A percentile compares a stretch with the other conserved stretches of the same genome.
phyloP scores from a whole-genome alignment of 2,797 vertebrate species.

The Cyclopterus lumpus region DNA sequence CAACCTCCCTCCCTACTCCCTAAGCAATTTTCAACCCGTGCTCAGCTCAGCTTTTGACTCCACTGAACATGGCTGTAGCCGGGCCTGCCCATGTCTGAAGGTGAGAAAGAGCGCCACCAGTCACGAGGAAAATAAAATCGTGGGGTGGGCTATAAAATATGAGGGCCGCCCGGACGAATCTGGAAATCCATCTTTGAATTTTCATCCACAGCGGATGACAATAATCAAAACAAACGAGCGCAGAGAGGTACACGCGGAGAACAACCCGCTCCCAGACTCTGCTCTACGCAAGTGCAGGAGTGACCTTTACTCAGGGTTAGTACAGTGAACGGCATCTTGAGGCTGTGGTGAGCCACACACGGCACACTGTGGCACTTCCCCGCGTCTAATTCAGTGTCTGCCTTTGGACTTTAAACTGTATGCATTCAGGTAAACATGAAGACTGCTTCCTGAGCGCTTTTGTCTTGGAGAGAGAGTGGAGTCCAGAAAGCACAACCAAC shows the following conservation, averaged over 20 bases:
- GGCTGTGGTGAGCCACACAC: conserved; percentile 63
- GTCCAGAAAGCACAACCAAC: neutral
- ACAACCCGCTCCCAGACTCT: conserved; percentile 13
- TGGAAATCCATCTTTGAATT: neutral
- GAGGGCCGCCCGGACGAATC: neutral
- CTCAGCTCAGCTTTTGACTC: conserved; percentile 61
- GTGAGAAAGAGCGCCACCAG: conserved; percentile 45
- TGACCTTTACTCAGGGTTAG: conserved; percentile 73
- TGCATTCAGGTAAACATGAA: neutral
- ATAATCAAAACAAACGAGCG: conserved; percentile 13
- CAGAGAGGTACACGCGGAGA: neutral
- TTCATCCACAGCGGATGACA: conserved; percentile 4
- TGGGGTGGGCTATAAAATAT: conserved; percentile 1
- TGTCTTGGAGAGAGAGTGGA: neutral
- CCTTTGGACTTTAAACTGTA: neutral
- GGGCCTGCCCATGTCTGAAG: conserved; percentile 51
- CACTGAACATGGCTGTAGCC: conserved; percentile 41
- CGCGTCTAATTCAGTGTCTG: conserved; percentile 19
- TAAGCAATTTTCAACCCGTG: conserved; percentile 64
- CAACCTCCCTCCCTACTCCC: neutral
- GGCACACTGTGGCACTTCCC: conserved; percentile 49
- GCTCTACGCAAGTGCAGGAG: conserved; percentile 43
- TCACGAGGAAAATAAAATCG: conserved; percentile 20
- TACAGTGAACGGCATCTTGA: conserved; percentile 70
- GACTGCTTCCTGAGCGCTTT: neutral